phyloP scores from a whole-genome alignment of 2,797 vertebrate genomes.

The Bufotes viridis region DNA sequence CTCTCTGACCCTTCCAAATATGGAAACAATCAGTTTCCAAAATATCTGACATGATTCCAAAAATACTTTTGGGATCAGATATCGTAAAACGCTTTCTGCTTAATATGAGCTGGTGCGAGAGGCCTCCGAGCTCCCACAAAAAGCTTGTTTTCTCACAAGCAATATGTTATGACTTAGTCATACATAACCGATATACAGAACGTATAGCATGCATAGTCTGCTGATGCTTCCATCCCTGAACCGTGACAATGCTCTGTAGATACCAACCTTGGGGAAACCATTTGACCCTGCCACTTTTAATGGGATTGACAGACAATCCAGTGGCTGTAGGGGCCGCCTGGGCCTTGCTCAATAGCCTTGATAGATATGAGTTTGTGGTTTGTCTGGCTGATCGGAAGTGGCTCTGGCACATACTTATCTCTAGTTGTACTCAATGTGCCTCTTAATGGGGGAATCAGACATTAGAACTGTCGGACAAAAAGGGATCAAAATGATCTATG shows the following conservation, averaged over 20 bases:
- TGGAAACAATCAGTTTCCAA: conserved; percentile 60
- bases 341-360: not conserved
- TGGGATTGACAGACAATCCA: not conserved
- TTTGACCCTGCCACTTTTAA: not conserved
- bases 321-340: not conserved
- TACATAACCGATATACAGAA: too few species aligned
- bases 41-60: conserved; percentile 61
- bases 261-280: not conserved
- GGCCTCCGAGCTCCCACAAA: conserved; percentile 25
- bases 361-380: not conserved
- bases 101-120: conserved; percentile 32
- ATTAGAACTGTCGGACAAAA: not conserved
- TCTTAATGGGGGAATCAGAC: not conserved
- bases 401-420: not conserved
- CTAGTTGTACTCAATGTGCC: not conserved
- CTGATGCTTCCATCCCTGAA: not conserved
- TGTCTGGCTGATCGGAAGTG: not conserved
- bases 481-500: not conserved
- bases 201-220: not conserved
- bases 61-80: conserved; percentile 61
- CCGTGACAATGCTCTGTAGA: not conserved
- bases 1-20: conserved; percentile 61
- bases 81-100: conserved; percentile 51
- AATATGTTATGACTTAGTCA: not conserved
- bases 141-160: conserved; percentile 10